A percentile compares a stretch with the other conserved stretches of the same genome.
phyloP scores from a whole-genome alignment of 2,797 vertebrate genomes.

The Pseudochirops corinnae region DNA sequence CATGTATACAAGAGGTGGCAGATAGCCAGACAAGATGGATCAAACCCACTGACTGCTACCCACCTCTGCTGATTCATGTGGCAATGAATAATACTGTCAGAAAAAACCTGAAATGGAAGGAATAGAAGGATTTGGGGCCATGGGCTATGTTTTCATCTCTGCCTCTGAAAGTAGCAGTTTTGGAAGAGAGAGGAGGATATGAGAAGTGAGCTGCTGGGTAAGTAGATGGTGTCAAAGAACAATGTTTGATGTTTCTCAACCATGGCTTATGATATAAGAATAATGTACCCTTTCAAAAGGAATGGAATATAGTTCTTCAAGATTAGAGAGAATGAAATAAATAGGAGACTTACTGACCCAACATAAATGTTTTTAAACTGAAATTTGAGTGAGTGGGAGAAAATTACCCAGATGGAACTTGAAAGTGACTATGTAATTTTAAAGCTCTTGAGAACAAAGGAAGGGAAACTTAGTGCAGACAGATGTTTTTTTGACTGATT shows the following conservation, averaged over 20 bases:
- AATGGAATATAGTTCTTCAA: neutral
- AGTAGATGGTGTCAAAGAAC: neutral
- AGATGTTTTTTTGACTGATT: neutral
- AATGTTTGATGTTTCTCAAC: neutral
- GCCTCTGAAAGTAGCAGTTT: neutral
- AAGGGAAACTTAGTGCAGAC: neutral
- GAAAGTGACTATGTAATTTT: neutral
- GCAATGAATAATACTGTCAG: neutral
- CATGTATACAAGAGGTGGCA: neutral
- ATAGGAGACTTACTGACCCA: neutral
- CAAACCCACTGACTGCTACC: neutral
- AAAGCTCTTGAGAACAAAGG: neutral
- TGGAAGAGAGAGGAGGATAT: neutral
- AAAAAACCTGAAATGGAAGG: neutral
- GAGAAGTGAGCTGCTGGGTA: neutral
- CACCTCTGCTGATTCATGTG: neutral
- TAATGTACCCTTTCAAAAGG: neutral
- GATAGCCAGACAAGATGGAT: neutral
- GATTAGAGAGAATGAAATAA: neutral
- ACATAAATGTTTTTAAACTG: neutral
- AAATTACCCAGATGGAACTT: neutral
- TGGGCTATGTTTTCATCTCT: neutral
- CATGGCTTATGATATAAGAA: neutral
- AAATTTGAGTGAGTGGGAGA: slow-evolving; percentile 4
- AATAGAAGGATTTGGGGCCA: neutral